Conservation (phyloP, 2,797 vertebrate species). For the Coregonus suidteri region DNA sequence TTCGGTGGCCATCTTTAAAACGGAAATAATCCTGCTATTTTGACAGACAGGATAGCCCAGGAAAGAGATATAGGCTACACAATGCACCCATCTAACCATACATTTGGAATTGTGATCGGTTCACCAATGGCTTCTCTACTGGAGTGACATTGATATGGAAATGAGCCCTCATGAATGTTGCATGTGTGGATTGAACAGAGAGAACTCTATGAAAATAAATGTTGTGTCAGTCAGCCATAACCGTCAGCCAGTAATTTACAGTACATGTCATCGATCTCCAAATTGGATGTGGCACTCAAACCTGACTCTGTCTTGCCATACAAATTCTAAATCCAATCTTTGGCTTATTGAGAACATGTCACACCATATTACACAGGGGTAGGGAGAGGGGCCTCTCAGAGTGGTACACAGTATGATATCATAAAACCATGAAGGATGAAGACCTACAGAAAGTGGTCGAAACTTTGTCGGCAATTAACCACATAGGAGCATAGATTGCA, state of each 20-base stretch:
- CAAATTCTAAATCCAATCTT: too few species aligned
- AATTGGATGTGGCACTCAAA: too few species aligned
- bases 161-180: not conserved
- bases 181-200: not conserved
- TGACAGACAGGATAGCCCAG: not conserved
- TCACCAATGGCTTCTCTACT: not conserved
- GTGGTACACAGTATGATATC: too few species aligned
- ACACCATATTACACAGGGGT: too few species aligned
- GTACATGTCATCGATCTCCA: too few species aligned
- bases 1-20: not conserved
- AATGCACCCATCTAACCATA: not conserved
- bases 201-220: too few species aligned
- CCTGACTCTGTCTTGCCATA: too few species aligned
- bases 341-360: too few species aligned
- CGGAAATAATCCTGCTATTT: not conserved
- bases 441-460: not conserved
- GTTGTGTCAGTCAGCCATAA: too few species aligned
- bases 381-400: too few species aligned
- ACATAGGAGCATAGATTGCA: not conserved
- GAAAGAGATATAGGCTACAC: not conserved
- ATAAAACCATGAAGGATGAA: too few species aligned
- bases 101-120: not conserved
- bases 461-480: not conserved
- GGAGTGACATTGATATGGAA: constrained; percentile 50
- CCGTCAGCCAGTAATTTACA: too few species aligned